Conservation (phyloP, 2,888 invertebrate species). For the Xanthorhoe designata region DNA sequence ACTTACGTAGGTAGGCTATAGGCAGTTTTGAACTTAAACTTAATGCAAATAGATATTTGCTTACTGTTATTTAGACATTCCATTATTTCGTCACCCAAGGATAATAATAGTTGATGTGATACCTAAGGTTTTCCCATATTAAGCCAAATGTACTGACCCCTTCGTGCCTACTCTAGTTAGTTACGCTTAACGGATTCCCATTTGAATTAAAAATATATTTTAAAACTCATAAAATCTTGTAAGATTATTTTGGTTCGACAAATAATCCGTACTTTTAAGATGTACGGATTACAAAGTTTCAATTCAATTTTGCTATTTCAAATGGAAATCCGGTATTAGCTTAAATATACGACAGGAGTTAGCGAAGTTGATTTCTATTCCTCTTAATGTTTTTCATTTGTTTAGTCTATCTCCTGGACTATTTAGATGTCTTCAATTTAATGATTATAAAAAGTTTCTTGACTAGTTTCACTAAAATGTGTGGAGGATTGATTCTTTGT, state of each 20-base stretch:
- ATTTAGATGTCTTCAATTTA: conserved; percentile 41
- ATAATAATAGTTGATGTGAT: conserved; percentile 77
- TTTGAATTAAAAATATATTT: conserved; percentile 13
- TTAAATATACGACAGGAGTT: conserved; percentile 50
- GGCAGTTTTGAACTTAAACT: conserved; percentile 14
- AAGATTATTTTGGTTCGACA: not conserved
- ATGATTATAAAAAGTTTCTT: conserved; percentile 34
- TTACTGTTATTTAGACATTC: conserved; percentile 60
- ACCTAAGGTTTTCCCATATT: conserved; percentile 78
- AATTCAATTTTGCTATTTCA: conserved; percentile 14
- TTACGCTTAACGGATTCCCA: conserved; percentile 49
- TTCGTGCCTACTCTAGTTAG: conserved; percentile 79
- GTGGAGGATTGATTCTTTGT: conserved; percentile 25
- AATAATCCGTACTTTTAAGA: not conserved
- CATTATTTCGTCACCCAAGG: conserved; percentile 64
- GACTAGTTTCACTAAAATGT: conserved; percentile 26
- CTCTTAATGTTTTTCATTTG: conserved; percentile 26
- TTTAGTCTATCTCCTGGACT: conserved; percentile 49
- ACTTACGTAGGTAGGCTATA: conserved; percentile 9
- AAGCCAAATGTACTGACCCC: conserved; percentile 85
- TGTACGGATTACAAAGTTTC: conserved; percentile 5
- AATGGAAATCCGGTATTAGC: conserved; percentile 47
- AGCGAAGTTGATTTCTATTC: conserved; percentile 33
- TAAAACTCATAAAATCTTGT: not conserved
- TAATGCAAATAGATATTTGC: conserved; percentile 16